phyloP scores from a whole-genome alignment of 2,113 vertebrate genomes.

The Tiliqua scincoides region DNA sequence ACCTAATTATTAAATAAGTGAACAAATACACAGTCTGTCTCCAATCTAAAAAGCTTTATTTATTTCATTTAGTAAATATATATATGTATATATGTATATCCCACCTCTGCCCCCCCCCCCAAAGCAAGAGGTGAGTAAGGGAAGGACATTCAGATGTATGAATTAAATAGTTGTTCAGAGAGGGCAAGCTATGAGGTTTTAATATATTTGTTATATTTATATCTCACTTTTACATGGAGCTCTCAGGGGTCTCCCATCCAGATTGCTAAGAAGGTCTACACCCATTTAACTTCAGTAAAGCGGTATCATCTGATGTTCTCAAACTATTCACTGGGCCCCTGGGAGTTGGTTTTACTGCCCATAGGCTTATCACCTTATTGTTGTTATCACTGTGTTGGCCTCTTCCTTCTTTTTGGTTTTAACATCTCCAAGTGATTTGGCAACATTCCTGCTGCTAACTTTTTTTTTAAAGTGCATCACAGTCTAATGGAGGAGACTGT shows the following conservation, averaged over 20 bases:
- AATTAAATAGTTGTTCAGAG: not conserved
- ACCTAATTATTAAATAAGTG: too few species aligned
- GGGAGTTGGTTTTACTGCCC: not conserved
- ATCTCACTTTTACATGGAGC: too few species aligned
- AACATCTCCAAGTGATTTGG: conserved; percentile 19
- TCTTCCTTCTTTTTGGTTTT: not conserved
- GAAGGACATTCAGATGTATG: not conserved
- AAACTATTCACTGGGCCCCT: not conserved
- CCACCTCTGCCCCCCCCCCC: too few species aligned
- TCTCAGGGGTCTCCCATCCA: too few species aligned
- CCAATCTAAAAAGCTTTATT: conserved; percentile 11
- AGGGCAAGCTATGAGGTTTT: too few species aligned
- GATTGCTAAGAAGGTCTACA: too few species aligned
- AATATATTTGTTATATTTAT: too few species aligned
- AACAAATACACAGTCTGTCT: conserved; percentile 1
- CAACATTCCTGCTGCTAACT: conserved; percentile 11
- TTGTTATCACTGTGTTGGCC: conserved; percentile 23
- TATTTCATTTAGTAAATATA: too few species aligned
- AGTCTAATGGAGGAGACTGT: not conserved
- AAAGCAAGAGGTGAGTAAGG: not conserved
- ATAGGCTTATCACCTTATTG: not conserved
- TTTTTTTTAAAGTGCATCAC: not conserved
- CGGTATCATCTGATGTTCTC: too few species aligned
- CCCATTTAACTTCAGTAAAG: too few species aligned
- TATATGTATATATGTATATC: too few species aligned